phyloP scores from a whole-genome alignment of 2,888 invertebrate genomes.

The Andrena dorsata region DNA sequence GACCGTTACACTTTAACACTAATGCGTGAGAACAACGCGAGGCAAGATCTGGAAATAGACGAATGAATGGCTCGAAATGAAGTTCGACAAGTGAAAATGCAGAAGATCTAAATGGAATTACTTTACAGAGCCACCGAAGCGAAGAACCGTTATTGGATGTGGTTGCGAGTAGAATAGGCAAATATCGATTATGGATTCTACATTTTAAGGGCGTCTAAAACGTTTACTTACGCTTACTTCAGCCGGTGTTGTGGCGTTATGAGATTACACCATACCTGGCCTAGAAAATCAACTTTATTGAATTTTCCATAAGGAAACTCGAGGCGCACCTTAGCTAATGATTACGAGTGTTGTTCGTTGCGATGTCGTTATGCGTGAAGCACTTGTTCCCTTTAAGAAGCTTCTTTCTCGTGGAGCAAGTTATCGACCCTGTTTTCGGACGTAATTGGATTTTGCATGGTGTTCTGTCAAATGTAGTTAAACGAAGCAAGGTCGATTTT shows the following conservation, averaged over 20 bases:
- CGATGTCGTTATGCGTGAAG: background rate
- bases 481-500: constrained; percentile 27
- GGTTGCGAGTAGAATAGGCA: constrained; percentile 9
- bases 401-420: background rate
- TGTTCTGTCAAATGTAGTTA: background rate
- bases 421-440: background rate
- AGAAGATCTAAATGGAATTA: constrained; percentile 65
- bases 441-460: background rate
- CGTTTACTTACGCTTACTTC: constrained; percentile 35
- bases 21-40: background rate
- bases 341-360: background rate
- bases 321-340: background rate
- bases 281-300: background rate
- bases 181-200: constrained; percentile 54
- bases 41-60: constrained; percentile 11
- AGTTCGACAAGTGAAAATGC: constrained; percentile 49
- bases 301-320: background rate
- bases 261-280: background rate
- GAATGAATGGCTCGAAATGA: constrained; percentile 47
- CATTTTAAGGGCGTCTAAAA: constrained; percentile 46
- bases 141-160: constrained; percentile 46
- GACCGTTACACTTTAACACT: background rate
- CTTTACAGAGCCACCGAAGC: constrained; percentile 63
- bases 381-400: background rate
- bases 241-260: constrained; percentile 3